These are phyloP conservation scores for Galaxea fascicularis DNA, from an alignment of 92 coral and sea anemone genomes.

Conservation along the genomic window DNA sequence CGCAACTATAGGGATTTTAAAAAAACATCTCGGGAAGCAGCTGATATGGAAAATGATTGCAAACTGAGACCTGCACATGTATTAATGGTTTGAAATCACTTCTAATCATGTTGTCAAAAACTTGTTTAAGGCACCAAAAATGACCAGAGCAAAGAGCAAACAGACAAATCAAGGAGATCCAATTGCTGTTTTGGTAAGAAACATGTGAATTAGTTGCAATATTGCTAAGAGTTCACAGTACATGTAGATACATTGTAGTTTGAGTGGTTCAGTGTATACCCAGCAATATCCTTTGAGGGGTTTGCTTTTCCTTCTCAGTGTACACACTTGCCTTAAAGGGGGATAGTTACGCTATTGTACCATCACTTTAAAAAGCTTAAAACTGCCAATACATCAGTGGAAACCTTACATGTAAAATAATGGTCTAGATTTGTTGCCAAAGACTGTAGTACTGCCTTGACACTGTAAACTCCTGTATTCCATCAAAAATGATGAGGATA, in stretches of 20 bases:
- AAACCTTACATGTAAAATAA: too few relatives aligned
- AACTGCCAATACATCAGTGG: too few relatives aligned
- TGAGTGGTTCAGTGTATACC: too few relatives aligned
- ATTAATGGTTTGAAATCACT: background rate
- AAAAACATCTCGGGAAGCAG: background rate
- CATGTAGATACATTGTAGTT: background rate
- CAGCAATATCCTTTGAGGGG: too few relatives aligned
- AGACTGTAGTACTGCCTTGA: too few relatives aligned
- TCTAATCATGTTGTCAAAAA: background rate
- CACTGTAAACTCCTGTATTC: too few relatives aligned
- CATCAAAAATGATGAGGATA: too few relatives aligned
- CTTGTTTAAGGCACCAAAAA: slow-evolving; percentile 84
- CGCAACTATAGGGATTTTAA: background rate
- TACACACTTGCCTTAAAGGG: too few relatives aligned
- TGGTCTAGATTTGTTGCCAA: too few relatives aligned
- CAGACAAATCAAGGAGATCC: slow-evolving; percentile 88
- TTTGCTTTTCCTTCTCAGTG: too few relatives aligned
- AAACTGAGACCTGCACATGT: background rate
- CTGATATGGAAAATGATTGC: background rate
- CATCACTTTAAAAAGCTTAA: too few relatives aligned
- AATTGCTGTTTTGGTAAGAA: slow-evolving; percentile 78
- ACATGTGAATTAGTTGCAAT: background rate
- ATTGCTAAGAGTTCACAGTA: background rate
- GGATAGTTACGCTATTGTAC: too few relatives aligned
- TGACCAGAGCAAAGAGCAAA: slow-evolving; percentile 92